Evolutionary conservation across 2,113 vertebrate species (phyloP), one percentile per base, ranked within the genome.

Genomic region (Illadopsis cleaveri): DNA sequence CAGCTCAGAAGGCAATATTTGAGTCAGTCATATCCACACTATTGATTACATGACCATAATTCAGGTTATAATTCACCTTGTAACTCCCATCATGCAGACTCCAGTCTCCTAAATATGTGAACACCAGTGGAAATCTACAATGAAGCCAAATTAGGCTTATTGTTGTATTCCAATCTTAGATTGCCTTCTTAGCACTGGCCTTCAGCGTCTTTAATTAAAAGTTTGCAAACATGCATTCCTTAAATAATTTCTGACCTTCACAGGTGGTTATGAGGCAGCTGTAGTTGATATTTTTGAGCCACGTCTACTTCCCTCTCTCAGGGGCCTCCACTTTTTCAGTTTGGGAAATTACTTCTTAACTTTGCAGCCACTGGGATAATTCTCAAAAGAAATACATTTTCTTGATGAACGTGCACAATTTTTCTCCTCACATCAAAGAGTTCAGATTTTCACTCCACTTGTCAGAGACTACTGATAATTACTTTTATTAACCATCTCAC

Each of bases 211-310:
- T 87, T 90, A 90, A 91, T 95, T 76, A 64, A 76, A 78, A 87
- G 20, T 50, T 93, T 93, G 81, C 30, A 79, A 76, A 71, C 16
- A 18, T 62, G 27, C 40, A 37, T 85, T 85, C 31, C n/a, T 68
- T 60, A 48, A 93, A 71, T 86, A 90, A 91, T 93, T 95, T 79
- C 54, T 72, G 65, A 93, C 54, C 20, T 68, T 92, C 82, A 71
- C 79, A 90, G 54, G 62, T 92, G 75, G 54, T 71, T 95, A 73
- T 79, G 42, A 85, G 48, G 40, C 61, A 91, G 42, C 8, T 61
- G 21, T 45, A 42, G 27, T 15, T 86, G 42, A 33, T n/a, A 9
- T 5, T 83, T 93, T 75, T 86, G 27, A 64, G 15, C 10, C 65
- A 44, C 82, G 16, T 27, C 12, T 57, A n/a, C 19, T 84, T 61